phyloP scores from a whole-genome alignment of 1,140 invertebrate genomes.

The Achatina immaculata region DNA sequence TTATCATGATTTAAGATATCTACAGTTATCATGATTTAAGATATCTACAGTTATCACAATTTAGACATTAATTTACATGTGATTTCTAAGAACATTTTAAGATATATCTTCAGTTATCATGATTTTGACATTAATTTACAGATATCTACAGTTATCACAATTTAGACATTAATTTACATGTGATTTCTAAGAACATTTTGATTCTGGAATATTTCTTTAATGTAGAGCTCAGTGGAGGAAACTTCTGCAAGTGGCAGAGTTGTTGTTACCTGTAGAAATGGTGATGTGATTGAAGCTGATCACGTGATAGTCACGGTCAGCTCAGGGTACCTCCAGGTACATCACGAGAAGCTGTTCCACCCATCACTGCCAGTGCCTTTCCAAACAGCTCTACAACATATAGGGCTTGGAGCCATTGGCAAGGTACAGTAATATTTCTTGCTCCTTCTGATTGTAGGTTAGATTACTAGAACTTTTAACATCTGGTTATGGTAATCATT shows the following conservation, averaged over 20 bases:
- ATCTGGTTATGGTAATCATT: background rate
- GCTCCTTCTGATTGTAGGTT: background rate
- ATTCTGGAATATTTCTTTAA: background rate
- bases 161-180: too few relatives aligned
- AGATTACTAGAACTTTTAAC: background rate
- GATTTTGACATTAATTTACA: too few relatives aligned
- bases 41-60: too few relatives aligned
- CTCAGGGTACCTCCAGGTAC: constrained; percentile 1
- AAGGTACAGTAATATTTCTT: constrained; percentile 17
- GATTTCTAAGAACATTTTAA: too few relatives aligned
- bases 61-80: too few relatives aligned
- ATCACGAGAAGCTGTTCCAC: background rate
- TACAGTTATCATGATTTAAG: too few relatives aligned
- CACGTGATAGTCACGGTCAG: constrained; percentile 27
- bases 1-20: too few relatives aligned
- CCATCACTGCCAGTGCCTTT: background rate
- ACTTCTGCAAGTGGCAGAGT: background rate
- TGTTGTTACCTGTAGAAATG: constrained; percentile 2
- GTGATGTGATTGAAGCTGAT: background rate
- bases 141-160: too few relatives aligned
- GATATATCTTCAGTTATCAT: too few relatives aligned
- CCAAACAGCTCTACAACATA: background rate
- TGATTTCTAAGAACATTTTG: too few relatives aligned
- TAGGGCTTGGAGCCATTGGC: constrained; percentile 13
- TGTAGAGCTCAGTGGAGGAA: background rate